Evolutionary conservation across 1,140 invertebrate species (phyloP).

Genomic region (Acyrthosiphon pisum): DNA sequence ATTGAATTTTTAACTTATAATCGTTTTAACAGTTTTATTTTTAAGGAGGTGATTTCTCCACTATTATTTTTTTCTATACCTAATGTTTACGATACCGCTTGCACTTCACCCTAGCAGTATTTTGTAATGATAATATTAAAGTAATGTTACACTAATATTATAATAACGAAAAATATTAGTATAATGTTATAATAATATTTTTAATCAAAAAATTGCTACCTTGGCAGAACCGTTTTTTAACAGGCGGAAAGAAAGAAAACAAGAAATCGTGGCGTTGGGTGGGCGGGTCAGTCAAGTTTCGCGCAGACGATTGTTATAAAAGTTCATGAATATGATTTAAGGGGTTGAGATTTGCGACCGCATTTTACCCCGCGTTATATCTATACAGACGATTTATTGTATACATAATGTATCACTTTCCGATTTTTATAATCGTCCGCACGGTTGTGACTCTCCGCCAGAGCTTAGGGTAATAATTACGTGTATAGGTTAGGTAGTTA

Average conservation of each 20-base stretch:
- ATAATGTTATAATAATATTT: too few species aligned
- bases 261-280: background rate
- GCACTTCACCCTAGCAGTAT: too few species aligned
- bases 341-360: background rate
- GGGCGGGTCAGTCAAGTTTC: background rate
- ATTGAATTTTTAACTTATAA: background rate
- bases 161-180: too few species aligned
- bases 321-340: slow-evolving; percentile 7
- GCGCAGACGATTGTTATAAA: background rate
- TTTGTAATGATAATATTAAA: too few species aligned
- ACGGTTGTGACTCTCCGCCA: too few species aligned
- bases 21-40: background rate
- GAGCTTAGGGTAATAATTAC: background rate
- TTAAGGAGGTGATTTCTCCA: background rate
- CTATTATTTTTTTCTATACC: too few species aligned
- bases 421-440: background rate
- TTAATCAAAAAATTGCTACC: too few species aligned
- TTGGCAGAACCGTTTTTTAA: too few species aligned
- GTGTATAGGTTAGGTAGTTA: background rate
- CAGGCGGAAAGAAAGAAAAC: background rate
- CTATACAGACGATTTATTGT: background rate
- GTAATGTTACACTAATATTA: too few species aligned
- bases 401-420: background rate
- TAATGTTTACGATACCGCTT: too few species aligned
- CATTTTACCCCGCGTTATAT: background rate